Base-by-base conservation (phyloP, 2,888 invertebrate genomes). In the Keiferia lycopersicella region DNA sequence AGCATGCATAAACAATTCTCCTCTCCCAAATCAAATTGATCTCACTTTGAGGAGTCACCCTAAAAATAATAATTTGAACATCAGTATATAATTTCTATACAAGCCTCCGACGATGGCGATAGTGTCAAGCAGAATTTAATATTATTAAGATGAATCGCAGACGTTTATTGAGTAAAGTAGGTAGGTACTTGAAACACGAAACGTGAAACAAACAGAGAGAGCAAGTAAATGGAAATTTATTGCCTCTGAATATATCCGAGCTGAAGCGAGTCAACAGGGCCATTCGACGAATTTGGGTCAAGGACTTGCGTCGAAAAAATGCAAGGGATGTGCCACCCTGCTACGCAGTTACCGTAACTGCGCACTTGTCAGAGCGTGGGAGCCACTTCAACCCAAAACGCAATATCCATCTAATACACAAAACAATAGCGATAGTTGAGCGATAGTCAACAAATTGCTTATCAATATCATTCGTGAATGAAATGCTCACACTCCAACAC, bases 281-380 rank as follows among this genome's bases (percentile, higher is more conserved):
- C 74, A 74, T 69, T 68, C 66, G 22, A 26, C 66, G 26, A 26
- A 83, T 80, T 69, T 76, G 68, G 83, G 86, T 83, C 85, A 87
- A 86, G 87, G 83, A 71, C 76, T 34, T 75, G 56, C 65, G 63
- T 69, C 68, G 70, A 73, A 71, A 78, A 75, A 80, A 76, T 68
- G 67, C 62, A 65, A 77, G 73, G 77, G 77, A 76, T 76, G 72
- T 77, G 72, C 73, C 71, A 73, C 75, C 75, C 76, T 73, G 66
- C 66, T 66, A 62, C 68, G 70, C 68, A 67, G 64, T 67, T 64
- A 68, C 66, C 69, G 70, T 71, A 75, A 80, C 78, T 83, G 76
- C 79, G 81, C 78, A 84, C 71, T 80, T 81, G 71, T 73, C 74
- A 69, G 64, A 61, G 71, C 66, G 67, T 73, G 73, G 76, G 75